Evolutionary conservation across 2,113 vertebrate species (phyloP).

Genomic region (Oriolus oriolus): DNA sequence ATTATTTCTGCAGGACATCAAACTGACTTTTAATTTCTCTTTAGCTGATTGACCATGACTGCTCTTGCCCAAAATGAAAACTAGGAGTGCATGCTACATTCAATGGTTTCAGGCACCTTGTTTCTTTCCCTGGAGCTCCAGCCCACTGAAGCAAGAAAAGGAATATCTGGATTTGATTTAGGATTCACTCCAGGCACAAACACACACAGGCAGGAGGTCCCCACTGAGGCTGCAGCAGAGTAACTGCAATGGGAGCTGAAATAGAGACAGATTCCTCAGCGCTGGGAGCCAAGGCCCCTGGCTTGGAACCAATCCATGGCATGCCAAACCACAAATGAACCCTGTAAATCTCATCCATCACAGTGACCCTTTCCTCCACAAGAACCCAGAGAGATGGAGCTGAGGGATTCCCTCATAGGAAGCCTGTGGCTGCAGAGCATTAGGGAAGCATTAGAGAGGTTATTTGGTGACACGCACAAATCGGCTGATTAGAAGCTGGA

Average conservation of each 20-base stretch:
- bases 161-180: not conserved
- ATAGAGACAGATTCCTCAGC: not conserved
- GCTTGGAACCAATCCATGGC: not conserved
- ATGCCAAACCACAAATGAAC: not conserved
- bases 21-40: constrained; percentile 1
- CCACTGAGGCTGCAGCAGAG: accelerated
- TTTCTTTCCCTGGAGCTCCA: not conserved
- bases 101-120: not conserved
- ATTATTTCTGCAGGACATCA: not conserved
- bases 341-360: not conserved
- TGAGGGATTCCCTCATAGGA: not conserved
- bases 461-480: not conserved
- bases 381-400: not conserved
- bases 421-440: not conserved
- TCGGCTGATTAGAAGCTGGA: not conserved
- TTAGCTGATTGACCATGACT: not conserved
- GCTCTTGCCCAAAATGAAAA: not conserved
- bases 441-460: not conserved
- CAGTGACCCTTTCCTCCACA: not conserved
- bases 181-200: not conserved
- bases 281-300: not conserved
- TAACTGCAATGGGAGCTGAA: not conserved
- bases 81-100: not conserved
- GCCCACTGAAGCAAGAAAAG: not conserved
- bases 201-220: not conserved